Evolutionary conservation across 2,797 vertebrate genomes (phyloP).

Genomic region (Acanthis flammea): DNA sequence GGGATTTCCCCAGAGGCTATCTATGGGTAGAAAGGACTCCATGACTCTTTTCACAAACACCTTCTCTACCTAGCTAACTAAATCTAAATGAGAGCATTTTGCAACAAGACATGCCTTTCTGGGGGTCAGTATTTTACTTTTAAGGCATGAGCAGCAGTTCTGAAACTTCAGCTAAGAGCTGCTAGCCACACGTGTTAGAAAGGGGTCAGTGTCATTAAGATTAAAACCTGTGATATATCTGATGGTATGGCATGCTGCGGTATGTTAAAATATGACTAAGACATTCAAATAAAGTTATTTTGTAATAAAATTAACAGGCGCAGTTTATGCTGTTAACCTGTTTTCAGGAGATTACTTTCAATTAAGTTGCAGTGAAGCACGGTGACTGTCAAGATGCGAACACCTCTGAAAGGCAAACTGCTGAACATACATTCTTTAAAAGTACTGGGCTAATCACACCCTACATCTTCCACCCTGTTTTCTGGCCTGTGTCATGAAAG

Average conservation of each 20-base stretch:
- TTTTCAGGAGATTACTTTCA: background rate
- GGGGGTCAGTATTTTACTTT: background rate
- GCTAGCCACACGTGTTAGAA: background rate
- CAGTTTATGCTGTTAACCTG: background rate
- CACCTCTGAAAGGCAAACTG: background rate
- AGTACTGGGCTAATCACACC: background rate
- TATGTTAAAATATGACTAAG: background rate
- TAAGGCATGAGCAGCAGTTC: background rate
- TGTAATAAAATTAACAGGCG: background rate
- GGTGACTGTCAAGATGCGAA: background rate
- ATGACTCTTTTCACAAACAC: slow-evolving; percentile 41
- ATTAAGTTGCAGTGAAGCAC: background rate
- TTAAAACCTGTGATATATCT: background rate
- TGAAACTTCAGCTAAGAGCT: background rate
- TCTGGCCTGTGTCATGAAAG: background rate
- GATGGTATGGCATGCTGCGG: background rate
- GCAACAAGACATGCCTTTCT: background rate
- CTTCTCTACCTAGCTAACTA: slow-evolving; percentile 24
- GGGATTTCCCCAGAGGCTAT: slow-evolving; percentile 67
- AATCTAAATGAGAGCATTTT: background rate
- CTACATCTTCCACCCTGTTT: background rate
- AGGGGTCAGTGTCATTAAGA: background rate
- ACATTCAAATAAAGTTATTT: background rate
- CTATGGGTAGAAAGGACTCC: slow-evolving; percentile 37
- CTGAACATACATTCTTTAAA: background rate